Evolutionary conservation across 1,140 invertebrate genomes (phyloP).

Genomic region (Mercenaria mercenaria): DNA sequence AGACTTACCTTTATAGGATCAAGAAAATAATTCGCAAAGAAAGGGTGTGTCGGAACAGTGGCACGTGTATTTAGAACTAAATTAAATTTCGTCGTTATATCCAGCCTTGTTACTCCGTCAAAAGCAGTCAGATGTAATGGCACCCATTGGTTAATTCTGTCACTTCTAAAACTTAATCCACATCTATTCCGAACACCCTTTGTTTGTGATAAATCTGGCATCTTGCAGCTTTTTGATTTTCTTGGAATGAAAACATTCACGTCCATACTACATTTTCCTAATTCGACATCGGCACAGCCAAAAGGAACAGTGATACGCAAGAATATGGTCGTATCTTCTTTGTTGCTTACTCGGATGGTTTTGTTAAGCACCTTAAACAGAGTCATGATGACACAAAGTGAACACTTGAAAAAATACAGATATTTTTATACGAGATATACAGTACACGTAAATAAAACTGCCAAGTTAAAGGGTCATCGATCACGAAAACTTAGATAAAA

Average conservation of each 20-base stretch:
- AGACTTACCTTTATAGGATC: not conserved
- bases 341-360: not conserved
- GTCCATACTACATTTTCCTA: not conserved
- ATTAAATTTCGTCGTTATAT: not conserved
- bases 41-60: not conserved
- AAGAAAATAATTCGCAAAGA: not conserved
- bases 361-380: not conserved
- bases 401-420: too few species aligned
- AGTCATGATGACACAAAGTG: too few species aligned
- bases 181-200: not conserved
- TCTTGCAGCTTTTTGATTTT: not conserved
- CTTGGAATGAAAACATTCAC: not conserved
- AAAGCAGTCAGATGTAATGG: not conserved
- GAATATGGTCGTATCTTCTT: not conserved
- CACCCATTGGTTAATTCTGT: not conserved
- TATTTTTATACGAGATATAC: too few species aligned
- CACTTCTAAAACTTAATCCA: not conserved
- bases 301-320: not conserved
- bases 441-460: too few species aligned
- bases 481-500: too few species aligned
- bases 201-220: not conserved
- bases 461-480: too few species aligned
- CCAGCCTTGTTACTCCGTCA: too few species aligned
- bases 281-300: not conserved
- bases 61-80: not conserved